These are phyloP conservation scores for Actinemys pallida DNA, from an alignment of 2,113 vertebrate species.

Conservation along the genomic window DNA sequence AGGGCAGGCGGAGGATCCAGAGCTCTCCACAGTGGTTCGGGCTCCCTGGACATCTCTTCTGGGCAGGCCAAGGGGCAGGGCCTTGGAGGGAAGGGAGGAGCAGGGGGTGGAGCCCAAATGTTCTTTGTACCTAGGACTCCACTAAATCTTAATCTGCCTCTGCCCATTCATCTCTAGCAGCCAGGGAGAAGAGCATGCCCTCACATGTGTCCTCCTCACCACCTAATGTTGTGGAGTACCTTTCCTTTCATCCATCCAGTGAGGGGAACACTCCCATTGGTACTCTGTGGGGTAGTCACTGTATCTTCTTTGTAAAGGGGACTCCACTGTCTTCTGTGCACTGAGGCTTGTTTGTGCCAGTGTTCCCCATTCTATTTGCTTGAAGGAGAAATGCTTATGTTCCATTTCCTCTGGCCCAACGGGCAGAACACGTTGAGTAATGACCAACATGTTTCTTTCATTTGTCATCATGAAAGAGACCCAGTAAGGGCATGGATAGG, in stretches of 20 bases:
- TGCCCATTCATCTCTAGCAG: background rate
- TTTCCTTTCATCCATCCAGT: background rate
- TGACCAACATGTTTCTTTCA: background rate
- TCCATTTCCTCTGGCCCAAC: background rate
- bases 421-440: background rate
- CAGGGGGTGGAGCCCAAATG: too few relatives aligned
- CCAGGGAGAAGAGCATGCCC: background rate
- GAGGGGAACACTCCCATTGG: background rate
- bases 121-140: too few relatives aligned
- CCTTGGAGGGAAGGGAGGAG: too few relatives aligned
- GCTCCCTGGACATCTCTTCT: too few relatives aligned
- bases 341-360: background rate
- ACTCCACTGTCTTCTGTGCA: background rate
- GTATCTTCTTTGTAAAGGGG: background rate
- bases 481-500: background rate
- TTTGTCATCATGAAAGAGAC: background rate
- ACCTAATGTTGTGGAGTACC: background rate
- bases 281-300: background rate
- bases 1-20: too few relatives aligned
- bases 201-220: background rate
- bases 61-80: too few relatives aligned
- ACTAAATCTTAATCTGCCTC: too few relatives aligned
- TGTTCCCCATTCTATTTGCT: background rate
- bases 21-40: too few relatives aligned
- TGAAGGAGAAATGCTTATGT: background rate